Evolutionary conservation across 1,140 invertebrate species (phyloP), one percentile per base, ranked within the genome.

Genomic region (Paraescarpia echinospica): DNA sequence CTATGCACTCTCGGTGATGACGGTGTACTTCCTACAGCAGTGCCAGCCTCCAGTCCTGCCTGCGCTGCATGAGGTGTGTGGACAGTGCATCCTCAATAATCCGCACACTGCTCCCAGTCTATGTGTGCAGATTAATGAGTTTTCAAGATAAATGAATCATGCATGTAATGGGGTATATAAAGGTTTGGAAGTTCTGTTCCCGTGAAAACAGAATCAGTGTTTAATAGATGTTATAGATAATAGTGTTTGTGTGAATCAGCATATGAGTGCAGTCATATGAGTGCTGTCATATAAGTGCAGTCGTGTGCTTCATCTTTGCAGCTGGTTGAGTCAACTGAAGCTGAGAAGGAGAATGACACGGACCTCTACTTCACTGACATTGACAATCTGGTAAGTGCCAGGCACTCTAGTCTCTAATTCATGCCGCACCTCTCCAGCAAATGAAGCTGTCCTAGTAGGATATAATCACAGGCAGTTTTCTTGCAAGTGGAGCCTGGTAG

Each of bases 1-100:
- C 0, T 95, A 96, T 92, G 94, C 94, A 89, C 95, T 94, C 88
- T 91, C 41, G 12, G 90, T 96, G 91, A 95, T 96, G 95, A 93
- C 94, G 12, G 94, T 96, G 5, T 96, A 94, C 92, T 96, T 94
- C 93, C 93, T 96, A 27, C 96, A 96, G 93, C 94, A 95, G 92
- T 92, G 92, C 33, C 93, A 93, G 4, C 95, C 95, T 12, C 95
- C 95, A 51, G 94, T 96, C 0, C 91, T 96, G 34, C 96, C 95
- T 34, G 94, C 95, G 33, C 93, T 96, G 14, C 94, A 95, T 91
- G 94, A 95, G 93, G 93, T 95, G 94, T 89, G 91, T 94, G 89
- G 9, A 77, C 27, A 27, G 4, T 41, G 41, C 41, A 41, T 12
- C 4, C 33, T 51, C 4, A 4, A 41, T 41, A 12, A n/a, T n/a